phyloP scores from a whole-genome alignment of 1,140 invertebrate genomes.

The Leptinotarsa defecta region DNA sequence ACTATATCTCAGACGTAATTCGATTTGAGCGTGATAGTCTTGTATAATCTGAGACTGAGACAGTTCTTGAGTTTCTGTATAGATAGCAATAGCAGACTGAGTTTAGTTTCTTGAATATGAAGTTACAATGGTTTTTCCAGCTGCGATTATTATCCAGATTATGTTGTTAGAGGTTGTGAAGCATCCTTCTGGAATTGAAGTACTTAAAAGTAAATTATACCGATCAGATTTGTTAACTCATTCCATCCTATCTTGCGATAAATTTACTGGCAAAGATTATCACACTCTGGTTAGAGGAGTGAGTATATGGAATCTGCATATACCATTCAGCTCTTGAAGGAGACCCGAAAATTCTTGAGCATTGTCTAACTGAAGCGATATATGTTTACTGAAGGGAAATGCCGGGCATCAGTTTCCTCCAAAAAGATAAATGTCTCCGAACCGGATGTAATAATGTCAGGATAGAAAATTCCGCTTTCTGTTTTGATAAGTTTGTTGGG shows the following conservation, averaged over 20 bases:
- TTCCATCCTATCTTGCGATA: conserved; percentile 69
- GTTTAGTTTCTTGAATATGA: too few species aligned
- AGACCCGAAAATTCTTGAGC: conserved; percentile 70
- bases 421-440: too few species aligned
- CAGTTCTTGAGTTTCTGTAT: too few species aligned
- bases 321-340: conserved; percentile 67
- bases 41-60: too few species aligned
- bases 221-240: conserved; percentile 81
- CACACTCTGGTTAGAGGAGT: conserved; percentile 58
- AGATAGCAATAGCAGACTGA: too few species aligned
- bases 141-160: conserved; percentile 43
- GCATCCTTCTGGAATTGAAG: conserved; percentile 80
- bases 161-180: conserved; percentile 64
- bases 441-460: too few species aligned
- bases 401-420: too few species aligned
- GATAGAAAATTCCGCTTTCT: too few species aligned
- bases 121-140: too few species aligned
- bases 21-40: too few species aligned
- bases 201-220: conserved; percentile 86
- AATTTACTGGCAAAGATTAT: conserved; percentile 67
- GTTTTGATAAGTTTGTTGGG: too few species aligned
- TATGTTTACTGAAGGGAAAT: conserved; percentile 75
- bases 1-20: too few species aligned
- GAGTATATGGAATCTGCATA: conserved; percentile 69
- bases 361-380: conserved; percentile 70